These are phyloP conservation scores for Origma solitaria DNA, from an alignment of 2,113 vertebrate species.

Conservation along the genomic window DNA sequence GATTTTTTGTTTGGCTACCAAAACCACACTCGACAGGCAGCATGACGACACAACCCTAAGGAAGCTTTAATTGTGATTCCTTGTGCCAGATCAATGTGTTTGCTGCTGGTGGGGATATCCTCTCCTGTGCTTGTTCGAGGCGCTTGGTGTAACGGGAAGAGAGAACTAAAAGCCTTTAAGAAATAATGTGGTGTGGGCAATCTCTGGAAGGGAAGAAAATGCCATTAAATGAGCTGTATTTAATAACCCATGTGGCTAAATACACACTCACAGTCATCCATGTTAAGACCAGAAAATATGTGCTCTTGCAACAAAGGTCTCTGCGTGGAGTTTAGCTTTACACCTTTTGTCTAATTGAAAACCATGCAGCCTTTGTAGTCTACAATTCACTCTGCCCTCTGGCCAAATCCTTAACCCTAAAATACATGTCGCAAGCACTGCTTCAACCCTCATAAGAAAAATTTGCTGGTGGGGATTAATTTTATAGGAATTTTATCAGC, in stretches of 20 bases:
- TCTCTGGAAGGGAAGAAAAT: background rate
- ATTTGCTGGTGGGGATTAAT: background rate
- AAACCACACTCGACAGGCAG: background rate
- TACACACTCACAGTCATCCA: background rate
- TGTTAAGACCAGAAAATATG: background rate
- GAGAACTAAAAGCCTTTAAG: background rate
- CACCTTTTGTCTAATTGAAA: background rate
- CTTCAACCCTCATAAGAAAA: background rate
- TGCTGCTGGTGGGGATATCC: background rate
- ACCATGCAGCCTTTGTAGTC: constrained; percentile 1
- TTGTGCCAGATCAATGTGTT: background rate
- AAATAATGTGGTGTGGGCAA: background rate
- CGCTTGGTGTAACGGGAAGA: background rate
- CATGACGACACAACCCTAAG: background rate
- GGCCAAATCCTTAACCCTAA: constrained; percentile 7
- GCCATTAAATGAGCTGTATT: background rate
- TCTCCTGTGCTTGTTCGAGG: accelerated
- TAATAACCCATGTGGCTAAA: background rate
- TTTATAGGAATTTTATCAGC: background rate
- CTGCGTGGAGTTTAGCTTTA: background rate
- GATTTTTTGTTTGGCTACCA: background rate
- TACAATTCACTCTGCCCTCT: background rate
- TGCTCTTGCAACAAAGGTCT: background rate
- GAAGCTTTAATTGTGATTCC: background rate
- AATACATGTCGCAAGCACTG: background rate